Evolutionary conservation across 2,113 vertebrate species (phyloP).

Genomic region (Gambusia affinis): DNA sequence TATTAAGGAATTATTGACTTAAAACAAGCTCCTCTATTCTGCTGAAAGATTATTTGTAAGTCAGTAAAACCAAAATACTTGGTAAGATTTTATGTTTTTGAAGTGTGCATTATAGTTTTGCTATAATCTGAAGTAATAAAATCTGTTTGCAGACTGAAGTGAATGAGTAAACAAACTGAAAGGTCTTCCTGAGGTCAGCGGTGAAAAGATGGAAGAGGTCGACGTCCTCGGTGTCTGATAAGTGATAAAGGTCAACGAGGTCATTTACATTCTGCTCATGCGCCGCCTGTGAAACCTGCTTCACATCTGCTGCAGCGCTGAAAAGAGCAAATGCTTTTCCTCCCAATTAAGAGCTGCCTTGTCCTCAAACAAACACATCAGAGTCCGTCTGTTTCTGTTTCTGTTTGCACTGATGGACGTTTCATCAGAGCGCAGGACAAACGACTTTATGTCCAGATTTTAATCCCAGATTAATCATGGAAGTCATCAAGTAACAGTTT

Average conservation of each 20-base stretch:
- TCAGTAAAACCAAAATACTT: too few relatives aligned
- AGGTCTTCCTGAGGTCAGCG: neutral
- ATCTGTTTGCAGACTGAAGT: too few relatives aligned
- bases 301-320: conserved; percentile 52
- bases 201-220: neutral
- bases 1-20: too few relatives aligned
- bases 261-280: conserved; percentile 42
- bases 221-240: conserved; percentile 1
- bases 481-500: neutral
- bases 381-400: conserved; percentile 10
- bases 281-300: conserved; percentile 40
- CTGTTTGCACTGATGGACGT: neutral
- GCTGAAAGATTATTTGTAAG: too few relatives aligned
- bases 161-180: neutral
- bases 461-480: too few relatives aligned
- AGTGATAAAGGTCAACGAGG: conserved; percentile 49
- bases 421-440: too few relatives aligned
- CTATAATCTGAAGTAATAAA: too few relatives aligned
- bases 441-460: too few relatives aligned
- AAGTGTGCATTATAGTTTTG: too few relatives aligned
- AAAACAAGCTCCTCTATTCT: too few relatives aligned
- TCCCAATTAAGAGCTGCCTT: conserved; percentile 42
- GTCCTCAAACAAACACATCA: conserved; percentile 21
- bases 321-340: conserved; percentile 51
- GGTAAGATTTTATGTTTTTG: too few relatives aligned